Evolutionary conservation across 2,113 vertebrate species (phyloP).

Genomic region (Chionomys nivalis): DNA sequence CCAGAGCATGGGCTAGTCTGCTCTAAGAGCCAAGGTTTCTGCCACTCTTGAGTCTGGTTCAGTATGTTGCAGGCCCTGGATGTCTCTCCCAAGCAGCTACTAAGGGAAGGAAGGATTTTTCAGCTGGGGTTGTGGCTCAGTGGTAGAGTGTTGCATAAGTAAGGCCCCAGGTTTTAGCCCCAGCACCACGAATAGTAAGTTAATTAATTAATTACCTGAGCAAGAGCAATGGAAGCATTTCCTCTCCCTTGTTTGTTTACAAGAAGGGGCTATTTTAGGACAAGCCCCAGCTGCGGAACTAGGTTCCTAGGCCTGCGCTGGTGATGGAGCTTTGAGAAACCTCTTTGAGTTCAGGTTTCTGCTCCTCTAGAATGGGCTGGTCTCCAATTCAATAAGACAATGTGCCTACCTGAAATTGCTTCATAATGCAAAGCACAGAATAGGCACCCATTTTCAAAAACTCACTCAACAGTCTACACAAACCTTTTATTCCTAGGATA

Average conservation of each 20-base stretch:
- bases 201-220: not conserved
- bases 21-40: not conserved
- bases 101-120: not conserved
- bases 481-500: not conserved
- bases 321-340: not conserved
- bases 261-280: not conserved
- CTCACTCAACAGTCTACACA: not conserved
- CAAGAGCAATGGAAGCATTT: not conserved
- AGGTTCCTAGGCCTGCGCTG: not conserved
- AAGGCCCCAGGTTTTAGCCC: not conserved
- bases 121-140: not conserved
- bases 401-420: not conserved
- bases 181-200: not conserved
- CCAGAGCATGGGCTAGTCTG: not conserved
- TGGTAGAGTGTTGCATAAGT: not conserved
- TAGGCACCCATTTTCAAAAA: not conserved
- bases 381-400: not conserved
- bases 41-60: not conserved
- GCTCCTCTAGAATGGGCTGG: not conserved
- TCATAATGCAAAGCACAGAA: not conserved
- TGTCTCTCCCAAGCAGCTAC: not conserved
- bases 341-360: not conserved
- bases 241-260: not conserved
- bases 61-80: not conserved
- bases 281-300: not conserved